Percentiles rank a stretch among this genome's conserved stretches.
phyloP scores from a whole-genome alignment of 1,140 invertebrate species.

The Hirudo medicinalis region DNA sequence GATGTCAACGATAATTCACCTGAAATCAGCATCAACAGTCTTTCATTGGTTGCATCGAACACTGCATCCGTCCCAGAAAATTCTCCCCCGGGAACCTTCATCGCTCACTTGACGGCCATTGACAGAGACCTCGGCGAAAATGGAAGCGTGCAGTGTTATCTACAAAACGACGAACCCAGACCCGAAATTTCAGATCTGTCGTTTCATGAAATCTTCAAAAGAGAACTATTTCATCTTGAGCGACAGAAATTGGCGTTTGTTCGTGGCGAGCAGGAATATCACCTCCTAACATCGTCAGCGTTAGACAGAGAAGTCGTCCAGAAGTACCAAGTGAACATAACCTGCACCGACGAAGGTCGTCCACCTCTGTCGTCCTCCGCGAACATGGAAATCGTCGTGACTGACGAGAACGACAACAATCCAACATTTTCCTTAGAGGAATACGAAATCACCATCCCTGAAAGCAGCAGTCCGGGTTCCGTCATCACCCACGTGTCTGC shows the following conservation, averaged over 20 bases:
- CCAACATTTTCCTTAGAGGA: not conserved
- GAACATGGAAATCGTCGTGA: constrained; percentile 2
- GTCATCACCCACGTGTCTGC: constrained; percentile 68
- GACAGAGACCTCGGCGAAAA: not conserved
- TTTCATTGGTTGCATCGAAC: constrained; percentile 28
- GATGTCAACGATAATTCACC: constrained; percentile 57
- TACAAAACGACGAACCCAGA: no score
- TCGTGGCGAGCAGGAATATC: constrained; percentile 4
- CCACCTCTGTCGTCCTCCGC: not conserved
- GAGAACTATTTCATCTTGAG: not conserved
- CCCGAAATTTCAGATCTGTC: no score
- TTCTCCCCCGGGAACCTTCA: not conserved
- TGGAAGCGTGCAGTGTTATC: constrained; percentile 1
- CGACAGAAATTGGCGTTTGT: constrained; percentile 3
- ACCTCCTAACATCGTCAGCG: constrained; percentile 16
- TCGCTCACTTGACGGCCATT: not conserved
- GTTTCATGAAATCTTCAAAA: no score
- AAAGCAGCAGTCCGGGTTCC: constrained; percentile 66
- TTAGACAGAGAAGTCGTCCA: constrained; percentile 16
- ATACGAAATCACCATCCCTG: constrained; percentile 44
- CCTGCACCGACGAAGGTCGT: constrained; percentile 17
- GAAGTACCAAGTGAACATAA: constrained; percentile 5
- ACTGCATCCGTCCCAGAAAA: constrained; percentile 55
- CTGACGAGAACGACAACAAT: constrained; percentile 20
- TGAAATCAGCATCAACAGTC: constrained; percentile 44